phyloP scores from a whole-genome alignment of 2,113 vertebrate species.

The Catagonus wagneri region DNA sequence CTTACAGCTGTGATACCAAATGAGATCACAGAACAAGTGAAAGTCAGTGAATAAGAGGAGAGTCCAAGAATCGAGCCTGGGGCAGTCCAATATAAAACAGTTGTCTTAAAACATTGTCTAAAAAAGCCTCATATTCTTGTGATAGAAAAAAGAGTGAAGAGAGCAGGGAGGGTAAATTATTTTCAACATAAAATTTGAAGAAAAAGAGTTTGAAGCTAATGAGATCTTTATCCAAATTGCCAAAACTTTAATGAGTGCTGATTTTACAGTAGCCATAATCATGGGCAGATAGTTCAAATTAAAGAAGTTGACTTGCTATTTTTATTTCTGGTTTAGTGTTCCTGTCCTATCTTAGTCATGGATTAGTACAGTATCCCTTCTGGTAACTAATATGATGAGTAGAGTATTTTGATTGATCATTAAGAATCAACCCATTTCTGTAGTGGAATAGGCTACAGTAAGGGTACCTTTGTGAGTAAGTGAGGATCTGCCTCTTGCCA shows the following conservation, averaged over 20 bases:
- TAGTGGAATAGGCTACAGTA: not conserved
- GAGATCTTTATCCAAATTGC: not conserved
- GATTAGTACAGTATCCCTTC: not conserved
- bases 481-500: not conserved
- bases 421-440: not conserved
- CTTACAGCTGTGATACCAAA: not conserved
- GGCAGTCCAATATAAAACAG: not conserved
- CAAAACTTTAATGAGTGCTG: not conserved
- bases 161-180: not conserved
- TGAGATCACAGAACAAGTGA: not conserved
- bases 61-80: not conserved
- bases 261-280: not conserved
- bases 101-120: not conserved
- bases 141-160: not conserved
- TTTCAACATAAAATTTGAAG: conserved; percentile 31
- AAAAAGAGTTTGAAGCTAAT: not conserved
- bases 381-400: not conserved
- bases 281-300: not conserved
- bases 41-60: not conserved
- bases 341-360: not conserved
- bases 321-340: conserved; percentile 12
- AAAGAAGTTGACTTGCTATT: not conserved
- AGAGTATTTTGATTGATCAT: not conserved
- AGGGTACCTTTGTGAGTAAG: not conserved
- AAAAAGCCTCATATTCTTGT: not conserved